Conservation (phyloP, 53 echinoderm and acorn worm genomes). For the Paracentrotus lividus region DNA sequence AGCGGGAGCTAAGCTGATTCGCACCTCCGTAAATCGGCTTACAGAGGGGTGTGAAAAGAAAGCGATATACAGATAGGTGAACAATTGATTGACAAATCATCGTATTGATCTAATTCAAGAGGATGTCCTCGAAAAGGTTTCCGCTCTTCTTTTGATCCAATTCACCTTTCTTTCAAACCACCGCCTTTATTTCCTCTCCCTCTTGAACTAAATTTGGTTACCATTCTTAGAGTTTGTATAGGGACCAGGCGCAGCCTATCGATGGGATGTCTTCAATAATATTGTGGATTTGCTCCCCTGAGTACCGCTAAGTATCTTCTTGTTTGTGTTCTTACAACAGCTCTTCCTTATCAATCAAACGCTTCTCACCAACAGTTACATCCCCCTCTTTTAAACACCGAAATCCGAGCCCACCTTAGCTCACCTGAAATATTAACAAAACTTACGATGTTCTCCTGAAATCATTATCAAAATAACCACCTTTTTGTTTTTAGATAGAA, state of each 20-base stretch:
- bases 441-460: neutral
- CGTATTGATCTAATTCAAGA: slow-evolving; percentile 52
- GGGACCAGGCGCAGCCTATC: slow-evolving; percentile 31
- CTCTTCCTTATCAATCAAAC: slow-evolving; percentile 10
- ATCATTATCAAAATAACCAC: slow-evolving; percentile 56
- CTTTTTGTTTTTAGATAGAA: slow-evolving; percentile 33
- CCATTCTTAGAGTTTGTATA: neutral
- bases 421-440: neutral
- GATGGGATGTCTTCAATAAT: slow-evolving; percentile 46
- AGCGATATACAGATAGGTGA: slow-evolving; percentile 34
- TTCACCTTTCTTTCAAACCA: neutral
- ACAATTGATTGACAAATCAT: slow-evolving; percentile 50
- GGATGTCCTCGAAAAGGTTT: slow-evolving; percentile 66
- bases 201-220: slow-evolving; percentile 11
- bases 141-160: slow-evolving; percentile 41
- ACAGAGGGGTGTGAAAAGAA: slow-evolving; percentile 23
- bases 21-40: slow-evolving; percentile 69
- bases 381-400: neutral
- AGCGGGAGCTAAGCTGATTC: slow-evolving; percentile 48
- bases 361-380: neutral
- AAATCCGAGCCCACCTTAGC: neutral
- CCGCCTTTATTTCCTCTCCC: neutral
- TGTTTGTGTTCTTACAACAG: slow-evolving; percentile 45
- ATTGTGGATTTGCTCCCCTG: slow-evolving; percentile 24
- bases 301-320: slow-evolving; percentile 18